Evolutionary conservation across 2,888 invertebrate genomes (phyloP).

Genomic region (Ormyrus labotus): DNA sequence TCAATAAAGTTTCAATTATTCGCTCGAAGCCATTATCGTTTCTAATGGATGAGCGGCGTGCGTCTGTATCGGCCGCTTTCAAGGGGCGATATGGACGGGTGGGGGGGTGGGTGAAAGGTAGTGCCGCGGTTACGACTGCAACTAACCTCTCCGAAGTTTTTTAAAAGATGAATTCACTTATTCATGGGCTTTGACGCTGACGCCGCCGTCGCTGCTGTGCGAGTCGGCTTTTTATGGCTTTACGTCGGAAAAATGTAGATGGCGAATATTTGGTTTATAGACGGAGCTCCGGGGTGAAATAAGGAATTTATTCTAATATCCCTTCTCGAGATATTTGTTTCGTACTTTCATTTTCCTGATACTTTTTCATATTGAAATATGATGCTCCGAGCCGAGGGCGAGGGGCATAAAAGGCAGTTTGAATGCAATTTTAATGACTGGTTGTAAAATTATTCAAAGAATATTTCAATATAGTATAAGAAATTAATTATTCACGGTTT

Average conservation of each 20-base stretch:
- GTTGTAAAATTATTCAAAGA: no score
- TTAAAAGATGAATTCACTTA: slow-evolving; percentile 40
- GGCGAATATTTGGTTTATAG: slow-evolving; percentile 5
- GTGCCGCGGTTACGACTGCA: background rate
- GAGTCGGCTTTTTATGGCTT: slow-evolving; percentile 6
- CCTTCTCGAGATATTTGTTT: slow-evolving; percentile 4
- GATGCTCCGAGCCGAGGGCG: no score
- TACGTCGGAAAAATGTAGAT: slow-evolving; percentile 38
- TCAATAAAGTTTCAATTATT: slow-evolving; percentile 55
- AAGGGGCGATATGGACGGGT: background rate
- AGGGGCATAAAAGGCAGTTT: no score
- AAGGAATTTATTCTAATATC: slow-evolving; percentile 28
- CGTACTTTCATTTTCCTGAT: background rate
- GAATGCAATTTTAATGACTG: no score
- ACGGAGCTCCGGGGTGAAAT: background rate
- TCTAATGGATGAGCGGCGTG: slow-evolving; percentile 26
- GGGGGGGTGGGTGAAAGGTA: background rate
- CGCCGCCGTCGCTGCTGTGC: background rate
- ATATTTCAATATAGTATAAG: no score
- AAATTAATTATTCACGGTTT: no score
- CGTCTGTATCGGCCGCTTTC: no score
- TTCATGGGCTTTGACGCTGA: slow-evolving; percentile 15
- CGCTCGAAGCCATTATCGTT: slow-evolving; percentile 37
- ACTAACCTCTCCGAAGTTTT: slow-evolving; percentile 3
- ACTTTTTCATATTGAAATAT: no score